phyloP scores from a whole-genome alignment of 2,888 invertebrate genomes.

The Diadegma fenestrale region DNA sequence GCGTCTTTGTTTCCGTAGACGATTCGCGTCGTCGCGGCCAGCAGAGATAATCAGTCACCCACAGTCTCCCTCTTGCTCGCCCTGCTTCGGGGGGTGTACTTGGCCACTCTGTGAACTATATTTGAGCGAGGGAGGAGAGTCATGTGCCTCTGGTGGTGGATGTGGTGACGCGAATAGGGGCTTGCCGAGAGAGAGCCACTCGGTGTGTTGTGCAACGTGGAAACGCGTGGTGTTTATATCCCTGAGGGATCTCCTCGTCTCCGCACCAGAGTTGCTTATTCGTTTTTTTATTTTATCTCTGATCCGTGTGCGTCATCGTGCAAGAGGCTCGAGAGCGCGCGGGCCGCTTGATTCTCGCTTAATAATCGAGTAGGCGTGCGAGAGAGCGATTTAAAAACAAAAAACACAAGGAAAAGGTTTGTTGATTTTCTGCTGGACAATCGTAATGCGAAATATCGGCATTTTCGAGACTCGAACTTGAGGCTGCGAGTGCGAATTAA shows the following conservation, averaged over 20 bases:
- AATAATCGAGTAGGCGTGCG: conserved; percentile 15
- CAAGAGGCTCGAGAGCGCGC: conserved; percentile 4
- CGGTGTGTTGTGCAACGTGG: conserved; percentile 47
- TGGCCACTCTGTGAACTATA: conserved; percentile 29
- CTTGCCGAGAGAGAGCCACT: not conserved
- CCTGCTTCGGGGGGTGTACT: conserved; percentile 6
- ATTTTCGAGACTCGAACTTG: not conserved
- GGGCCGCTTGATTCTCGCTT: conserved; percentile 13
- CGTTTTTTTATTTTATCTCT: conserved; percentile 23
- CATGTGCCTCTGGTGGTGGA: conserved; percentile 47
- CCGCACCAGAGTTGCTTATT: not conserved
- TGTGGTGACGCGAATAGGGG: conserved; percentile 56
- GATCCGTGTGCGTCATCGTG: conserved; percentile 48
- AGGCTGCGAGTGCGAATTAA: too few species aligned
- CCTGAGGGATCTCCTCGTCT: conserved; percentile 22
- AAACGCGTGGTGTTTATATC: conserved; percentile 49
- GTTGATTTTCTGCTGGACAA: not conserved
- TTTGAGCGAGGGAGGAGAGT: conserved; percentile 35
- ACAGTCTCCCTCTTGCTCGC: not conserved
- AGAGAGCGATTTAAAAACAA: too few species aligned
- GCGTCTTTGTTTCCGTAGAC: conserved; percentile 26
- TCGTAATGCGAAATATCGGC: not conserved
- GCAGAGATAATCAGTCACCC: conserved; percentile 2
- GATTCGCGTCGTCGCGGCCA: not conserved
- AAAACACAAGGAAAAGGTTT: too few species aligned